Conservation (phyloP, 2,888 invertebrate genomes). For the Drosophila engyochracea region DNA sequence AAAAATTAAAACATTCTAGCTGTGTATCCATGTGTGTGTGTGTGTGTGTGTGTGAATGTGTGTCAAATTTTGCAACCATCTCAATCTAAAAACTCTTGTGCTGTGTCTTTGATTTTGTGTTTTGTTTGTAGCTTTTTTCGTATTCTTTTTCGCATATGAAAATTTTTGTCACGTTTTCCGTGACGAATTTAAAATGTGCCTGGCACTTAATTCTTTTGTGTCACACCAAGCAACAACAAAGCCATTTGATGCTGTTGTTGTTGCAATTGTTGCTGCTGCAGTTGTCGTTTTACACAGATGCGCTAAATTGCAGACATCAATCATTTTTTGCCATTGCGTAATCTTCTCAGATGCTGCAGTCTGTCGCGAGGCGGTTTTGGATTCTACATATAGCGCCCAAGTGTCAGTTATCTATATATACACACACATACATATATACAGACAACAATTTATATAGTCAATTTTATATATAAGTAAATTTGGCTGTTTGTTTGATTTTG, state of each 20-base stretch:
- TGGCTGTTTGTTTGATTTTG: conserved; percentile 47
- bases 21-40: conserved; percentile 7
- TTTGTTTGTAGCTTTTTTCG: conserved; percentile 17
- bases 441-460: background rate
- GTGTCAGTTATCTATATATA: conserved; percentile 2
- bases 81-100: conserved; percentile 50
- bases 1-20: conserved; percentile 59
- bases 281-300: conserved; percentile 73
- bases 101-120: conserved; percentile 38
- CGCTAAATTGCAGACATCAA: conserved; percentile 80
- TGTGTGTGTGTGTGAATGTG: conserved; percentile 69
- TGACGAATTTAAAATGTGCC: conserved; percentile 80
- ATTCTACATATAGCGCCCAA: conserved; percentile 60
- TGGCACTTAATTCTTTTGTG: conserved; percentile 78
- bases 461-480: conserved; percentile 1
- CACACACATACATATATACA: background rate
- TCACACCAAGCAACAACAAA: conserved; percentile 39
- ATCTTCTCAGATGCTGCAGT: conserved; percentile 46
- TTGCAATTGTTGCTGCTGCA: conserved; percentile 49
- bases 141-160: conserved; percentile 66
- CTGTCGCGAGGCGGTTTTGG: conserved; percentile 17
- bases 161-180: conserved; percentile 80
- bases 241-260: conserved; percentile 22
- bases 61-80: conserved; percentile 78
- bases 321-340: conserved; percentile 75